These are phyloP conservation scores for Semicossyphus pulcher DNA, from an alignment of 2,113 vertebrate species.

Conservation along the genomic window DNA sequence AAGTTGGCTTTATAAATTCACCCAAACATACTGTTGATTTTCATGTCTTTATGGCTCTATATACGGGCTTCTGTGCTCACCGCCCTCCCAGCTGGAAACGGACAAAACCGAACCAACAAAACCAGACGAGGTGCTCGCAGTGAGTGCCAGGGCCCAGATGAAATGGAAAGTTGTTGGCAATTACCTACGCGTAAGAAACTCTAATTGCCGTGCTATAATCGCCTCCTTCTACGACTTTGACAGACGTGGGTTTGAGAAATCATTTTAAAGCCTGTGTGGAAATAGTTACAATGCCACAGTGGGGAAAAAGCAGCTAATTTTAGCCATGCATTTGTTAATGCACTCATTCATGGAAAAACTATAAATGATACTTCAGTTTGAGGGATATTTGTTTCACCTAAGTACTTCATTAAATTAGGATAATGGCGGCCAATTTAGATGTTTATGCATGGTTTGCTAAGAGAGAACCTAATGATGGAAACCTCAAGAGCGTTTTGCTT, in stretches of 20 bases:
- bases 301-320: background rate
- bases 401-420: background rate
- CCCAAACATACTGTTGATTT: background rate
- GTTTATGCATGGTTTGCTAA: background rate
- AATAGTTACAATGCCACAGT: constrained; percentile 6
- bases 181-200: constrained; percentile 24
- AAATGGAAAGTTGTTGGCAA: constrained; percentile 56
- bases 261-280: constrained; percentile 14
- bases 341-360: constrained; percentile 25
- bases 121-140: constrained; percentile 37
- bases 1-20: background rate
- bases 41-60: background rate
- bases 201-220: constrained; percentile 36
- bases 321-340: background rate
- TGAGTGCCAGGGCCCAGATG: constrained; percentile 13
- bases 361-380: background rate
- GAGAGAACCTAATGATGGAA: background rate
- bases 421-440: background rate
- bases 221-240: constrained; percentile 36
- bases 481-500: too few relatives aligned
- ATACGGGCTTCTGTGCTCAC: background rate
- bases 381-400: background rate
- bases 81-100: background rate
- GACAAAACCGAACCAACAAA: constrained; percentile 30
- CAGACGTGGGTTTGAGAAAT: constrained; percentile 39